These are phyloP conservation scores for Pomatostomus ruficeps DNA, from an alignment of 2,113 vertebrate species.

Conservation along the genomic window DNA sequence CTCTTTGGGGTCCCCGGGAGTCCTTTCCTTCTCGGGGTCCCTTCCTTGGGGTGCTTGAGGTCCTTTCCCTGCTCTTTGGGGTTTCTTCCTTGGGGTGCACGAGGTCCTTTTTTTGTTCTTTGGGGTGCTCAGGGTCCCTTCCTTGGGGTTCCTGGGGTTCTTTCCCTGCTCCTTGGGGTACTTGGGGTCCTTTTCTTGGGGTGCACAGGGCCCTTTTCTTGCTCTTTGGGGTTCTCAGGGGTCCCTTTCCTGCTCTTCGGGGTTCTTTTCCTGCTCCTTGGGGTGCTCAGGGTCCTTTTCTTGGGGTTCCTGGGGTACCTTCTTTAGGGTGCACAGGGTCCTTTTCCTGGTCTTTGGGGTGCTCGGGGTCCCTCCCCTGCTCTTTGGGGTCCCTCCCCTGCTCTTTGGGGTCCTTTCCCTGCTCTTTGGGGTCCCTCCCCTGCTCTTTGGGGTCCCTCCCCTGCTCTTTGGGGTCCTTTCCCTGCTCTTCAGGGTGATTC, in stretches of 20 bases:
- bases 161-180: too few relatives aligned
- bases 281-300: neutral
- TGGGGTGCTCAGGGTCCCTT: too few relatives aligned
- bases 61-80: neutral
- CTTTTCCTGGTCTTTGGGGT: accelerated
- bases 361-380: neutral
- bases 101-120: too few relatives aligned
- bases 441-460: too few relatives aligned
- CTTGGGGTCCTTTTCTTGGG: neutral
- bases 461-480: too few relatives aligned
- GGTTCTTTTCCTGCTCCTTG: neutral
- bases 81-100: neutral
- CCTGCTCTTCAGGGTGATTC: neutral
- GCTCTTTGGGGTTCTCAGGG: neutral
- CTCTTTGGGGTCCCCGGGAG: neutral
- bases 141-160: neutral
- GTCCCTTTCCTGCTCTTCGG: too few relatives aligned
- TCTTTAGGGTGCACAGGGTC: neutral
- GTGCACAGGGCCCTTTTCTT: neutral
- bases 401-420: neutral
- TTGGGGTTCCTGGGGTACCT: too few relatives aligned
- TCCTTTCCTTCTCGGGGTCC: neutral
- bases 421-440: too few relatives aligned
- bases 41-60: neutral
- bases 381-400: neutral